Conservation (phyloP, 1,140 invertebrate species). For the Lycorma delicatula region DNA sequence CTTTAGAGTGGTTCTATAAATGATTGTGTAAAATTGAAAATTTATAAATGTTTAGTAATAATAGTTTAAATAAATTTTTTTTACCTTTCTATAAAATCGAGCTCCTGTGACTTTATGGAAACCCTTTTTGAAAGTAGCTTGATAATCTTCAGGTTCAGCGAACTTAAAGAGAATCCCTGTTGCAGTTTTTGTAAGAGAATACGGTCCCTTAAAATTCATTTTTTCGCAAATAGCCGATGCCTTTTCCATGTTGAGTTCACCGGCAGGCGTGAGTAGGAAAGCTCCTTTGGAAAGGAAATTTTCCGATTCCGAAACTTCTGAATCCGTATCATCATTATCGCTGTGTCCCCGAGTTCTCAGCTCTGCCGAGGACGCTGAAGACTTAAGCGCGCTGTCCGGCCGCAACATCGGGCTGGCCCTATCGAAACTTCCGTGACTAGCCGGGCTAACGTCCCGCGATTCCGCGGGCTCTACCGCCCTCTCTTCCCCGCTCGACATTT, state of each 20-base stretch:
- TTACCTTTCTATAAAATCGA: conserved; percentile 67
- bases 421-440: neutral
- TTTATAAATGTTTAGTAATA: neutral
- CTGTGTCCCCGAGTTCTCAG: neutral
- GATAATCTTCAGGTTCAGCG: conserved; percentile 72
- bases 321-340: conserved; percentile 27
- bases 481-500: conserved; percentile 10
- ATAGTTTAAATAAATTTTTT: no score
- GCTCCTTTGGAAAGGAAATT: conserved; percentile 49
- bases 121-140: conserved; percentile 74
- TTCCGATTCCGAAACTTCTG: conserved; percentile 25
- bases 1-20: no score
- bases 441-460: neutral
- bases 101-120: conserved; percentile 75
- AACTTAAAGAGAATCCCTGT: conserved; percentile 83
- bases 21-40: no score
- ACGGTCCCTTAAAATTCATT: conserved; percentile 75
- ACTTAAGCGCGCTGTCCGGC: conserved; percentile 3
- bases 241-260: conserved; percentile 73
- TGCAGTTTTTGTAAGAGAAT: conserved; percentile 74
- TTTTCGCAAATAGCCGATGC: conserved; percentile 77
- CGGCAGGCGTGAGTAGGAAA: conserved; percentile 73
- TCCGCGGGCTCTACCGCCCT: conserved; percentile 7
- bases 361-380: neutral
- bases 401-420: neutral